These are phyloP conservation scores for Oreochromis grahami DNA, from an alignment of 2,797 vertebrate species.

Conservation along the genomic window DNA sequence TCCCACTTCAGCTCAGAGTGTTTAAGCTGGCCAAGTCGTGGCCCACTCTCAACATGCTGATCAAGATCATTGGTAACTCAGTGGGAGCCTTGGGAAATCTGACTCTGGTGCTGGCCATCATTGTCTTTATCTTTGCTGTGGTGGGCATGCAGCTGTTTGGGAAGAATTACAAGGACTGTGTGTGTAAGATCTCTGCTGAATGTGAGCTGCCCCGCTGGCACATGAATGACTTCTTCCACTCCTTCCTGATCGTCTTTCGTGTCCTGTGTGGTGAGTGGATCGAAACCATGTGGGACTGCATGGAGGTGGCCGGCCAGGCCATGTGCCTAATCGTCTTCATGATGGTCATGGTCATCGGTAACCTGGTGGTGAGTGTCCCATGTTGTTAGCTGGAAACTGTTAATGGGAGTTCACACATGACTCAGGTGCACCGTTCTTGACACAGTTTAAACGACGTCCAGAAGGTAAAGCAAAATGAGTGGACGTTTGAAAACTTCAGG, in stretches of 20 bases:
- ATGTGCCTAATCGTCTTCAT: constrained; percentile 99
- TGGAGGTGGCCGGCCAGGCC: constrained; percentile 96
- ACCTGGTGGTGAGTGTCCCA: constrained; percentile 90
- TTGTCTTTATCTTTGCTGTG: constrained; percentile 99
- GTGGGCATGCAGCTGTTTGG: constrained; percentile 99
- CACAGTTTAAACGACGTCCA: rapidly evolving
- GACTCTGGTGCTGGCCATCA: constrained; percentile 98
- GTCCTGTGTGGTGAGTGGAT: constrained; percentile 99
- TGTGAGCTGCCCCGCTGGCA: constrained; percentile 97
- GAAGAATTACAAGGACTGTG: constrained; percentile 98
- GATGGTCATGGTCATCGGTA: constrained; percentile 99
- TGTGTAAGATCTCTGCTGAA: constrained; percentile 90
- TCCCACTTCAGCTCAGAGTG: constrained; percentile 85
- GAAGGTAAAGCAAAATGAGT: neutral
- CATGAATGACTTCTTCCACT: constrained; percentile 99
- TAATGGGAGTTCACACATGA: neutral
- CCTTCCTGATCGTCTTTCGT: constrained; percentile 98
- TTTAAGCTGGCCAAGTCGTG: constrained; percentile 99
- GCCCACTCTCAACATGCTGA: constrained; percentile 99
- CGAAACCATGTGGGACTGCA: constrained; percentile 99
- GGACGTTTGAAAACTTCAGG: neutral
- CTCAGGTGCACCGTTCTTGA: rapidly evolving
- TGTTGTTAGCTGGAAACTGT: neutral
- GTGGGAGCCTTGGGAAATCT: constrained; percentile 97
- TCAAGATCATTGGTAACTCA: constrained; percentile 99